A percentile compares a stretch with the other conserved stretches of the same genome.
These are phyloP conservation scores for Rhopalosiphum padi DNA, from an alignment of 1,140 invertebrate species.

Conservation along the genomic window DNA sequence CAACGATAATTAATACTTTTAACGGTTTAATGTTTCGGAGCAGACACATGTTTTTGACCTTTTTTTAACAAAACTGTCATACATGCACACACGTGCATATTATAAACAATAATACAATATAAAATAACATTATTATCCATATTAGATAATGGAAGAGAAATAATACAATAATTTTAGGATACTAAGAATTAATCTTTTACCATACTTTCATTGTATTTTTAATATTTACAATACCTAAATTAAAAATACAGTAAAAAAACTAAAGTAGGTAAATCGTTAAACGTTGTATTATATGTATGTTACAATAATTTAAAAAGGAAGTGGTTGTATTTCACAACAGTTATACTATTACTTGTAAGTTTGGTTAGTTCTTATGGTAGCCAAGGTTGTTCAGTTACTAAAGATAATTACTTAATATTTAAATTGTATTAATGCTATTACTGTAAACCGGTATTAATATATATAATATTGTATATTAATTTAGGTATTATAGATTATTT, in stretches of 20 bases:
- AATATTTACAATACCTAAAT: background rate
- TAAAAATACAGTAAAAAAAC: background rate
- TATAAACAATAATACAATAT: background rate
- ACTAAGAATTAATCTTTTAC: background rate
- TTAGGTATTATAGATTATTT: background rate
- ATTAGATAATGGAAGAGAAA: background rate
- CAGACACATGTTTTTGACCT: background rate
- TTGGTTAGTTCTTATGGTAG: background rate
- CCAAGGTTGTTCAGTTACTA: background rate
- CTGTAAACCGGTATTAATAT: background rate
- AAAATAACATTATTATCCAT: background rate
- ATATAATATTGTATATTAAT: background rate
- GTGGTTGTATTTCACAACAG: background rate
- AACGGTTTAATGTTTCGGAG: background rate
- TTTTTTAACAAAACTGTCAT: background rate
- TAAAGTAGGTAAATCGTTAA: background rate
- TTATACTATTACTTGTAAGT: background rate
- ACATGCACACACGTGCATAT: background rate
- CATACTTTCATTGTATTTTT: background rate
- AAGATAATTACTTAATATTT: slow-evolving; percentile 15
- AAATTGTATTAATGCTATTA: background rate
- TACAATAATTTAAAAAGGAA: background rate
- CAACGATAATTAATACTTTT: slow-evolving; percentile 19
- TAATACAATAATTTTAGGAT: background rate
- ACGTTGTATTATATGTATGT: background rate